Conservation (phyloP, 2,888 invertebrate genomes). For the Drosophila paranaensis region DNA sequence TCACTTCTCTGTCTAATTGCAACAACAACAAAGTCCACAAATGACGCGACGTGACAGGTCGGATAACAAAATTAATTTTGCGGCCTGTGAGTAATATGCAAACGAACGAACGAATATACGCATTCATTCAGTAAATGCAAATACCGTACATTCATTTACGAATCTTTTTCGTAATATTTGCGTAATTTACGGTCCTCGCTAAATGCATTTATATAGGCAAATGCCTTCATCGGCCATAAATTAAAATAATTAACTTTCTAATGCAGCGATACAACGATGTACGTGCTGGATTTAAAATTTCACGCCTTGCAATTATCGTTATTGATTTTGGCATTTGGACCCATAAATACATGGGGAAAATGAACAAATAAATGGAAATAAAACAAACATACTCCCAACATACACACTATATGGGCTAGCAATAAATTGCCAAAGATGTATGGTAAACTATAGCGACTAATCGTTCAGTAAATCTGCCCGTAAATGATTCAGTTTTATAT, state of each 20-base stretch:
- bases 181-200: slow-evolving; percentile 27
- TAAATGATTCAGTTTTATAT: slow-evolving; percentile 25
- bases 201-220: slow-evolving; percentile 18
- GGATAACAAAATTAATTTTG: slow-evolving; percentile 34
- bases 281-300: slow-evolving; percentile 59
- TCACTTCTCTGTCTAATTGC: slow-evolving; percentile 72
- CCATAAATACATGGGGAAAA: slow-evolving; percentile 40
- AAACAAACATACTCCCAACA: slow-evolving; percentile 33
- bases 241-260: slow-evolving; percentile 44
- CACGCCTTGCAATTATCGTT: slow-evolving; percentile 63
- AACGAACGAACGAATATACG: not conserved
- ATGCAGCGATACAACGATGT: not conserved
- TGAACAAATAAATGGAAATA: slow-evolving; percentile 10
- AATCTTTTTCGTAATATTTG: slow-evolving; percentile 6
- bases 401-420: slow-evolving; percentile 14
- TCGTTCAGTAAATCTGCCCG: slow-evolving; percentile 55
- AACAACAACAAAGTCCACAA: slow-evolving; percentile 40
- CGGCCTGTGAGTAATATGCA: slow-evolving; percentile 49
- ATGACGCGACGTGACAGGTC: slow-evolving; percentile 50
- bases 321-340: slow-evolving; percentile 61
- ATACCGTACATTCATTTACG: slow-evolving; percentile 32
- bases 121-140: slow-evolving; percentile 9
- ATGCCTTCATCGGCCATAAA: slow-evolving; percentile 7
- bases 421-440: slow-evolving; percentile 50
- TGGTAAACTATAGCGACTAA: slow-evolving; percentile 61